Evolutionary conservation across 2,797 vertebrate species (phyloP).

Genomic region (Australoheros facetus): DNA sequence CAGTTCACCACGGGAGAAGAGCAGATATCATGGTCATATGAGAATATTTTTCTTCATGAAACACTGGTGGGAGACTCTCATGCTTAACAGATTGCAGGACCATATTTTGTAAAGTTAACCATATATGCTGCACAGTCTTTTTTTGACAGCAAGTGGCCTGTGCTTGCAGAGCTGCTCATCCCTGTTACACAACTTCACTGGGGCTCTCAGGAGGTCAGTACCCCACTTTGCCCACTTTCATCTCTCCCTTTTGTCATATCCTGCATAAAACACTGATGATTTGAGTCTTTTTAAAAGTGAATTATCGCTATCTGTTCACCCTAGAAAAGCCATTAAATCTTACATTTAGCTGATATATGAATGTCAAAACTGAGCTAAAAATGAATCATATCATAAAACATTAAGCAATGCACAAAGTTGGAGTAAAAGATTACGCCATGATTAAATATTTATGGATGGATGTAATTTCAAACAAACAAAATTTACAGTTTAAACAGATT

Average conservation of each 20-base stretch:
- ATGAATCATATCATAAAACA: background rate
- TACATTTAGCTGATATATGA: background rate
- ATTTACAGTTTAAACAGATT: background rate
- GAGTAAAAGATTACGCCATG: background rate
- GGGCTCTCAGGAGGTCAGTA: slow-evolving; percentile 39
- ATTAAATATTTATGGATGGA: background rate
- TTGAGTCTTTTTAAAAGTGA: slow-evolving; percentile 19
- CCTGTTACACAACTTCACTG: slow-evolving; percentile 27
- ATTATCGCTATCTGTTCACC: background rate
- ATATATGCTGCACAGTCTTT: slow-evolving; percentile 1
- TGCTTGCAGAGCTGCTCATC: slow-evolving; percentile 13
- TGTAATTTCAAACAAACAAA: background rate
- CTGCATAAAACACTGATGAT: slow-evolving; percentile 4
- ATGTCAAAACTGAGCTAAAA: background rate
- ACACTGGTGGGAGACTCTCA: slow-evolving; percentile 14
- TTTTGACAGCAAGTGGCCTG: slow-evolving; percentile 9
- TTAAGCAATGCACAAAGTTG: background rate
- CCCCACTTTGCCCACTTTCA: slow-evolving; percentile 23
- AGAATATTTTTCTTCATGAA: background rate
- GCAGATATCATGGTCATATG: slow-evolving; percentile 9
- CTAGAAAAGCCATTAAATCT: background rate
- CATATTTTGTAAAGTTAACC: slow-evolving; percentile 29
- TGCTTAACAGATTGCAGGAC: slow-evolving; percentile 21
- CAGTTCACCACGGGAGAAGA: slow-evolving; percentile 6
- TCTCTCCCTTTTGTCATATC: slow-evolving; percentile 15